phyloP scores from a whole-genome alignment of 2,797 vertebrate species.

The Kryptopterus vitreolus region DNA sequence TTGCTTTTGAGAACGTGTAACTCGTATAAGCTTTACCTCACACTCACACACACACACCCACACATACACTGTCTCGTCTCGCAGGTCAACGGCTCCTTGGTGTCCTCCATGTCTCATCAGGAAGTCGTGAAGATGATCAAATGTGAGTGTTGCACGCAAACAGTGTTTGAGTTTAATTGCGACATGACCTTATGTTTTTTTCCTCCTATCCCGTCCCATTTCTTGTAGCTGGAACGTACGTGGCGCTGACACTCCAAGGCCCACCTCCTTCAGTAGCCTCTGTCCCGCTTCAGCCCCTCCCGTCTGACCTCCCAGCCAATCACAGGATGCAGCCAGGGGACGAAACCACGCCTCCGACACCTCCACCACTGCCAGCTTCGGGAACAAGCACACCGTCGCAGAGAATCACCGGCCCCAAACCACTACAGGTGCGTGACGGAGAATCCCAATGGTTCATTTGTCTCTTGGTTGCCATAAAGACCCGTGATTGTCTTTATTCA shows the following conservation, averaged over 20 bases:
- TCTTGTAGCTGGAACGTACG: slow-evolving; percentile 83
- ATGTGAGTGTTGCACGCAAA: slow-evolving; percentile 77
- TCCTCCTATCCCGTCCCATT: background rate
- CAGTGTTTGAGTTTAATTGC: background rate
- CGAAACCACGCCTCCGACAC: slow-evolving; percentile 75
- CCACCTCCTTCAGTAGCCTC: slow-evolving; percentile 76
- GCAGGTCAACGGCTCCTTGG: slow-evolving; percentile 91
- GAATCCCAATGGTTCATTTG: no score
- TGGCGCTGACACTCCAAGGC: slow-evolving; percentile 89
- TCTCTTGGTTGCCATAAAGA: no score
- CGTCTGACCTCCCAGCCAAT: slow-evolving; percentile 66
- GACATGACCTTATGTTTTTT: background rate
- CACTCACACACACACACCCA: no score
- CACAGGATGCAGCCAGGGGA: slow-evolving; percentile 62
- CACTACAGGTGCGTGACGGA: slow-evolving; percentile 76
- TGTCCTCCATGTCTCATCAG: slow-evolving; percentile 91
- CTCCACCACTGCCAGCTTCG: slow-evolving; percentile 76
- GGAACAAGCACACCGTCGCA: slow-evolving; percentile 69
- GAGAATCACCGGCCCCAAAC: slow-evolving; percentile 87
- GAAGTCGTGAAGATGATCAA: slow-evolving; percentile 97
- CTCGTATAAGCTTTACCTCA: background rate
- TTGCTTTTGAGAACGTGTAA: background rate
- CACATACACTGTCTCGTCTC: background rate
- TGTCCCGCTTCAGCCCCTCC: slow-evolving; percentile 70
- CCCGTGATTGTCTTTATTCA: no score